A percentile compares a stretch with the other conserved stretches of the same genome.
These are phyloP conservation scores for Tricholaema leucomelas DNA, from an alignment of 2,113 vertebrate genomes.

Conservation along the genomic window DNA sequence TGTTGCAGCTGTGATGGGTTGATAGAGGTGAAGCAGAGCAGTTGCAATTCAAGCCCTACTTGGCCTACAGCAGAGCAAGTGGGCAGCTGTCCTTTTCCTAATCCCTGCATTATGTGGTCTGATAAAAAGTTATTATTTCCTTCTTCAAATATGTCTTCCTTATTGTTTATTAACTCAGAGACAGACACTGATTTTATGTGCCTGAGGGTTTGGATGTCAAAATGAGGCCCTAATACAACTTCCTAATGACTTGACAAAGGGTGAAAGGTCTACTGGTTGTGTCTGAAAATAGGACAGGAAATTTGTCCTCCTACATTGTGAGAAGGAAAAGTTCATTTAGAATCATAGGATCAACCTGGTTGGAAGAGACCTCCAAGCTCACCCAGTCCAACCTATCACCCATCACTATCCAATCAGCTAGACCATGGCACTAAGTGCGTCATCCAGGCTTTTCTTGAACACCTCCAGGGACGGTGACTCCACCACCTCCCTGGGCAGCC, in stretches of 20 bases:
- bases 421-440: too few species aligned
- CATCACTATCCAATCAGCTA: too few species aligned
- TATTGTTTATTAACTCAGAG: not conserved
- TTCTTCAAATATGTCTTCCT: not conserved
- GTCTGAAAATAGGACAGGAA: not conserved
- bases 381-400: too few species aligned
- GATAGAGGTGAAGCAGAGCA: not conserved
- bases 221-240: not conserved
- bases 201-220: not conserved
- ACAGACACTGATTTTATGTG: not conserved
- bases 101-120: not conserved
- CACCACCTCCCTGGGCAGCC: too few species aligned
- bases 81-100: not conserved
- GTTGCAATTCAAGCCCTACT: not conserved
- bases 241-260: not conserved
- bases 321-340: not conserved
- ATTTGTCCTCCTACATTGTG: not conserved
- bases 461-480: too few species aligned
- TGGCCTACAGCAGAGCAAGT: not conserved
- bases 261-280: not conserved
- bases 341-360: too few species aligned
- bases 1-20: not conserved
- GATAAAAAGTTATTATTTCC: not conserved
- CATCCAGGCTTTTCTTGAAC: too few species aligned
- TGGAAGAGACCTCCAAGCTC: too few species aligned